phyloP scores from a whole-genome alignment of 2,888 invertebrate genomes.

The Mesorhabditis belari region DNA sequence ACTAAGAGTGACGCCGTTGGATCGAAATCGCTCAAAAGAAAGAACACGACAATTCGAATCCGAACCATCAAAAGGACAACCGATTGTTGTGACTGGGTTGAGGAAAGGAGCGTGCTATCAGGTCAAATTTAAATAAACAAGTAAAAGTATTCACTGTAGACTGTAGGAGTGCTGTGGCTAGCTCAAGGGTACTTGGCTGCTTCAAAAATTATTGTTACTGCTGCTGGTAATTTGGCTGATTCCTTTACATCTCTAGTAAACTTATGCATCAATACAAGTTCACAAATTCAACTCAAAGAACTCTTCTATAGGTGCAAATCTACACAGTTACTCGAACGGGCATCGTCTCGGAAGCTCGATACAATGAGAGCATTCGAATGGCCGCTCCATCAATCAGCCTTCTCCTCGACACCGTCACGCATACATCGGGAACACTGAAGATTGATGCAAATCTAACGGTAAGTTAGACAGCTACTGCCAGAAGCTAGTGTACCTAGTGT shows the following conservation, averaged over 20 bases:
- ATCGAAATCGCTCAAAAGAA: constrained; percentile 10
- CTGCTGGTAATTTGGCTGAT: background rate
- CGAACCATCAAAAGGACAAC: constrained; percentile 15
- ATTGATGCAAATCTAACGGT: background rate
- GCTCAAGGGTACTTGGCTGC: no score
- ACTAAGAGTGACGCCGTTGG: constrained; percentile 31
- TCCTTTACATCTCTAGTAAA: background rate
- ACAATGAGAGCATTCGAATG: constrained; percentile 40
- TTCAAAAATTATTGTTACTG: background rate
- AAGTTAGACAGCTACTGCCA: background rate
- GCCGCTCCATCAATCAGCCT: constrained; percentile 40
- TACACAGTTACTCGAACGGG: constrained; percentile 51
- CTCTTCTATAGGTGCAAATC: constrained; percentile 31
- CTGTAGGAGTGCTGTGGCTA: no score
- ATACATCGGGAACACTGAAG: constrained; percentile 16
- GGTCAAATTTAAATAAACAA: constrained; percentile 8
- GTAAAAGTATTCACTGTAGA: no score
- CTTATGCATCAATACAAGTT: background rate
- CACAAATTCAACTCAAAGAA: constrained; percentile 1
- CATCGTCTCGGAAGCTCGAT: constrained; percentile 44
- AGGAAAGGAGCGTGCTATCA: constrained; percentile 47
- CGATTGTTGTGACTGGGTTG: constrained; percentile 18
- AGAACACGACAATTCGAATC: constrained; percentile 24
- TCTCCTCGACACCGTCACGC: constrained; percentile 28
- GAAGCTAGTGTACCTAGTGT: background rate